Percentiles rank a stretch among this genome's conserved stretches.
Evolutionary conservation across 2,888 invertebrate genomes (phyloP).

Genomic region (Julus scandinavius): DNA sequence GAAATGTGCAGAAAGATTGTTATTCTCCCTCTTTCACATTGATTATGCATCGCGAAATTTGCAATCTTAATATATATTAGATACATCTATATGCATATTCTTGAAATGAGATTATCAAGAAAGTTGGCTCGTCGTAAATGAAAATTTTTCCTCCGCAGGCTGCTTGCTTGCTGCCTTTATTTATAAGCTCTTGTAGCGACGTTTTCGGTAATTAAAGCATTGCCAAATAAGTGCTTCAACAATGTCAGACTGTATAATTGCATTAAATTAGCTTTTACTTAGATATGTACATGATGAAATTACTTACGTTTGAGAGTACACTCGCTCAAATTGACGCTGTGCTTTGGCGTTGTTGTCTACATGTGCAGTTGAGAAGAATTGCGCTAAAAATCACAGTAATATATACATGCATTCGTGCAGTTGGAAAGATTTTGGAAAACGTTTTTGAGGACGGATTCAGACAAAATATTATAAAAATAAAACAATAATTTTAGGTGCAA

Average conservation of each 20-base stretch:
- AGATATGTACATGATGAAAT: slow-evolving; percentile 42
- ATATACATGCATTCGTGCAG: neutral
- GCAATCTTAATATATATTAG: slow-evolving; percentile 39
- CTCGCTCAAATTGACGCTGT: neutral
- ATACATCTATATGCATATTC: slow-evolving; percentile 35
- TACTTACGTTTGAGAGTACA: slow-evolving; percentile 16
- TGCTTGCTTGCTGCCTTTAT: neutral
- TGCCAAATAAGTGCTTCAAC: slow-evolving; percentile 32
- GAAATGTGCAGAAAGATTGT: neutral
- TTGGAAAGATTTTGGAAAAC: no score
- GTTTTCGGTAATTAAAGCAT: slow-evolving; percentile 42
- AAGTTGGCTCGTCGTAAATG: slow-evolving; percentile 34
- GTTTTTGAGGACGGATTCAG: no score
- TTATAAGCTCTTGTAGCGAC: slow-evolving; percentile 36
- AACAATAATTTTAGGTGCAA: no score
- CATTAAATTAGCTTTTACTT: slow-evolving; percentile 39
- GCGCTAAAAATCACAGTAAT: neutral
- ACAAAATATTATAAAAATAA: no score
- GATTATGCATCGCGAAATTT: slow-evolving; percentile 38
- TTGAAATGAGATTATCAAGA: slow-evolving; percentile 28
- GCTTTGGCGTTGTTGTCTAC: neutral
- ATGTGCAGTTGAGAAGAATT: neutral
- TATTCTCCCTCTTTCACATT: neutral
- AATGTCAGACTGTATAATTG: slow-evolving; percentile 36
- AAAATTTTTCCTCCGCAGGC: neutral